Evolutionary conservation across 1,140 invertebrate species (phyloP), one percentile per base, ranked within the genome.

Genomic region (Eupristina koningsbergeri): DNA sequence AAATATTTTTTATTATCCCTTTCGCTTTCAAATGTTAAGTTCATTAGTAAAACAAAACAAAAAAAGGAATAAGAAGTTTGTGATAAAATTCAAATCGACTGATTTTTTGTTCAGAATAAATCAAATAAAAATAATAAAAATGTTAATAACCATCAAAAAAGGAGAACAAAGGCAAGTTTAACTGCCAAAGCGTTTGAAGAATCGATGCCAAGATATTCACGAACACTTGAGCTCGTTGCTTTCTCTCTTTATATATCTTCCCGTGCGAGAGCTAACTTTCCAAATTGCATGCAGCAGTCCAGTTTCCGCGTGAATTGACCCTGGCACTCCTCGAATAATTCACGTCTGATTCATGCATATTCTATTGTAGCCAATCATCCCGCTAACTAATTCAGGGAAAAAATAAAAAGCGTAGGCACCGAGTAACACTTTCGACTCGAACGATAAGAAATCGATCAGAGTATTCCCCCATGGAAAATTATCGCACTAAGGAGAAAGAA

Each of bases 321-420:
- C 74, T 41, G 74, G 47, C 81, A 47, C 74, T 67, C 81, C 80
- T 75, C 71, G 31, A 81, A 81, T 81, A 73, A 81, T 81, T 61
- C 80, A 45, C 34, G 13, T 64, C 71, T 61, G 71, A 83, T 53
- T 71, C 80, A 76, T 67, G 80, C 80, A 82, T 76, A 76, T 76
- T 47, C 73, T 61, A 75, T 75, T 67, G 73, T 76, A 74, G 34
- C 50, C 80, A 45, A 81, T 81, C 31, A 58, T 73, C 67, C 67
- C 19, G 45, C 26, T 81, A 80, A 73, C 67, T 73, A 81, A 81
- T 81, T 47, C 39, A 75, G 39, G 79, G 45, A 36, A 71, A 39
- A 41, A 71, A 41, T 71, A 71, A 71, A 31, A 39, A 31, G 39
- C 36, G 36, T 41, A 71, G 67, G 15, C 67, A 41, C 39, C 29